Evolutionary conservation across 2,888 invertebrate species (phyloP).

Genomic region (Orthosia cruda): DNA sequence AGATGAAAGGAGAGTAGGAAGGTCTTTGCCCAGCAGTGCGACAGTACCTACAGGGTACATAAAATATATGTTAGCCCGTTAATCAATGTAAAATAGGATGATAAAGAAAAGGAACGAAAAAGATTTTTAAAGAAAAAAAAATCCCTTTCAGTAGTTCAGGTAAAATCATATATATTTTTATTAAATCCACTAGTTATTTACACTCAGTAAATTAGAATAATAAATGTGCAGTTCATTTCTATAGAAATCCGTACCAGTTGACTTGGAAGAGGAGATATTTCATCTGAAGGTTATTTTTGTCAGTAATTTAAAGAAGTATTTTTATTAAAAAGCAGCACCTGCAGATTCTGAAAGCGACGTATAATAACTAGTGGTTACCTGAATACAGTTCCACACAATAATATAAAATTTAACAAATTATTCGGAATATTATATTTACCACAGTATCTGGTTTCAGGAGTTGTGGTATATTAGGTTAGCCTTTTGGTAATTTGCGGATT

Average conservation of each 20-base stretch:
- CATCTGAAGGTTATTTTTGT: conserved; percentile 18
- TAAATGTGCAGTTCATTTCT: conserved; percentile 11
- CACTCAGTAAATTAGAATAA: background rate
- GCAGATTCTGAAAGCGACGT: conserved; percentile 12
- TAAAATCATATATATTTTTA: no score
- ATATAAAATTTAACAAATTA: no score
- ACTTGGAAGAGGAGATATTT: background rate
- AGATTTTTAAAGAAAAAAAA: no score
- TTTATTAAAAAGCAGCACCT: no score
- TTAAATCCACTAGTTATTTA: background rate
- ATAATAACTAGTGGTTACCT: background rate
- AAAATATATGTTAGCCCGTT: no score
- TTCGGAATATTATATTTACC: conserved; percentile 15
- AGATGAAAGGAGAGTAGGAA: no score
- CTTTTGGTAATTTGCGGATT: conserved; percentile 23
- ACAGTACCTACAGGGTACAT: no score
- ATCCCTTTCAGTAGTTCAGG: no score
- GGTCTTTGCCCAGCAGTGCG: no score
- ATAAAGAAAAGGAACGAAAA: no score
- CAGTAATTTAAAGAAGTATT: background rate
- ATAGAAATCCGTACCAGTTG: background rate
- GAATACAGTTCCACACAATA: background rate
- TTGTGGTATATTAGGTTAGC: conserved; percentile 31
- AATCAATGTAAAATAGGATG: no score
- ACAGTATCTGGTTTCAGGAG: conserved; percentile 36